A percentile compares a stretch with the other conserved stretches of the same genome.
phyloP scores from a whole-genome alignment of 2,113 vertebrate species.

The Tiliqua scincoides region DNA sequence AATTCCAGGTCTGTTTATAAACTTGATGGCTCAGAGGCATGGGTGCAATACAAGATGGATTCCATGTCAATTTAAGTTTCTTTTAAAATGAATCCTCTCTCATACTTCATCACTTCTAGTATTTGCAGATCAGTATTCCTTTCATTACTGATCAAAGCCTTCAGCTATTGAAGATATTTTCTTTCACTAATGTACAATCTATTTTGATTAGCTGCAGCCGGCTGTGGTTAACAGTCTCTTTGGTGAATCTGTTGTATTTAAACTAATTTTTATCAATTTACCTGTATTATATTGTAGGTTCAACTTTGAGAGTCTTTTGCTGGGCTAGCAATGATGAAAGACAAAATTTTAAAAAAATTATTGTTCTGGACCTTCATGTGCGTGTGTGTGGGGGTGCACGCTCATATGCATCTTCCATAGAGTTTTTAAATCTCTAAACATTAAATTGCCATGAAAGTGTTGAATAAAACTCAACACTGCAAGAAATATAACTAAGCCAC shows the following conservation, averaged over 20 bases:
- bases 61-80: background rate
- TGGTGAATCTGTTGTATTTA: background rate
- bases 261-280: background rate
- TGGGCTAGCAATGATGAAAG: background rate
- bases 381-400: background rate
- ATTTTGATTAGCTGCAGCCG: background rate
- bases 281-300: background rate
- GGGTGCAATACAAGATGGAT: background rate
- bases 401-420: background rate
- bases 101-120: background rate
- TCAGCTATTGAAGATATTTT: background rate
- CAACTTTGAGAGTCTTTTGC: background rate
- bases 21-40: background rate
- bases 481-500: background rate
- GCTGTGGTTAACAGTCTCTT: background rate
- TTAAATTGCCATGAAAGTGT: background rate
- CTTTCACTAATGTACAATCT: background rate
- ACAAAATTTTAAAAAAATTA: background rate
- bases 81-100: background rate
- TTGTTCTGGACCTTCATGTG: background rate
- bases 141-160: background rate
- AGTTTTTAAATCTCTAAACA: background rate
- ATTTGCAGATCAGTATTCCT: constrained; percentile 6
- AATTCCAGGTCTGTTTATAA: constrained; percentile 16
- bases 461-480: background rate